These are phyloP conservation scores for Palloptera scutellata DNA, from an alignment of 2,888 invertebrate species.

Conservation along the genomic window DNA sequence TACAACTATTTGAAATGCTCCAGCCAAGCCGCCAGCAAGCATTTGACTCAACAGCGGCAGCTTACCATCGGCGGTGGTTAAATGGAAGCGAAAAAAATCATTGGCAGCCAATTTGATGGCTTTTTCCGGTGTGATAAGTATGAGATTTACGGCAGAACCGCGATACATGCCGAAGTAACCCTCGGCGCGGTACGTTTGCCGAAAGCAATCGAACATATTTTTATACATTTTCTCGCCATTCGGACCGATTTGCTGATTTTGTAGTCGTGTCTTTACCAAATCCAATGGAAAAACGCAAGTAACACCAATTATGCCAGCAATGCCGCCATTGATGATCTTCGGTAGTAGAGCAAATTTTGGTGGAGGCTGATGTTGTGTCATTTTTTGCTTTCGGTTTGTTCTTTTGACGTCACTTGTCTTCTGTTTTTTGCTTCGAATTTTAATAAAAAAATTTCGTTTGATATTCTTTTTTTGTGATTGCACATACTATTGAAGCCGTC, in stretches of 20 bases:
- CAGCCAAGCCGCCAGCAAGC: slow-evolving; percentile 92
- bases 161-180: slow-evolving; percentile 98
- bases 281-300: slow-evolving; percentile 95
- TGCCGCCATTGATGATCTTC: slow-evolving; percentile 94
- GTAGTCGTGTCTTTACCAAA: slow-evolving; percentile 93
- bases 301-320: slow-evolving; percentile 96
- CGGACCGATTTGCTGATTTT: slow-evolving; percentile 90
- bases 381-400: background rate
- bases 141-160: slow-evolving; percentile 94
- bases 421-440: no score
- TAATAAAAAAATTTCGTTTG: no score
- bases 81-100: slow-evolving; percentile 72
- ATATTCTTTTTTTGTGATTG: no score
- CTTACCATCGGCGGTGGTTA: slow-evolving; percentile 73
- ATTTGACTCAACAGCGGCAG: slow-evolving; percentile 83
- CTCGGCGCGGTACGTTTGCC: slow-evolving; percentile 87
- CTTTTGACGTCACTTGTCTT: no score
- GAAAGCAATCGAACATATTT: slow-evolving; percentile 94
- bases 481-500: no score
- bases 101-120: no score
- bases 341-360: slow-evolving; percentile 75
- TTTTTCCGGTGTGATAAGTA: no score
- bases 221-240: slow-evolving; percentile 88
- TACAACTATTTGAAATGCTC: slow-evolving; percentile 92
- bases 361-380: slow-evolving; percentile 3